phyloP scores from a whole-genome alignment of 2,888 invertebrate genomes.

The Drosophila neoperkinsi region DNA sequence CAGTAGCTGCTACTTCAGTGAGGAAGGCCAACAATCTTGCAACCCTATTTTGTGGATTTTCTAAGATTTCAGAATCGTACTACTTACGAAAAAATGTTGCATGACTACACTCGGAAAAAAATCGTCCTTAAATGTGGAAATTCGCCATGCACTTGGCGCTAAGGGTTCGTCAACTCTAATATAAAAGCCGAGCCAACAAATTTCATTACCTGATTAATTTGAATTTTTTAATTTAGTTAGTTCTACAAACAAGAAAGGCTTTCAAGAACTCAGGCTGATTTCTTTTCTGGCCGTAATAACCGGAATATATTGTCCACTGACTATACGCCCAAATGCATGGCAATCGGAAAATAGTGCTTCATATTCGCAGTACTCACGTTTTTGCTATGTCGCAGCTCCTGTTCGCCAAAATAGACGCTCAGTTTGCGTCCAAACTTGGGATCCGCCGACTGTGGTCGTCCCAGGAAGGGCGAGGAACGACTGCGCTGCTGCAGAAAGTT shows the following conservation, averaged over 20 bases:
- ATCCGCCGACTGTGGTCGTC: conserved; percentile 84
- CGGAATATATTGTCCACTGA: no score
- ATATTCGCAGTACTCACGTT: conserved; percentile 43
- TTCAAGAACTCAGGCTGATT: no score
- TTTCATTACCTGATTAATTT: no score
- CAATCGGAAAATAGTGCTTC: neutral
- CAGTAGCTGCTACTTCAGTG: neutral
- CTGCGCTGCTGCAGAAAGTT: conserved; percentile 80
- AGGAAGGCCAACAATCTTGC: neutral
- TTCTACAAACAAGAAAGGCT: no score
- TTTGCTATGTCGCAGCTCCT: conserved; percentile 58
- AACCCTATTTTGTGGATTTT: neutral
- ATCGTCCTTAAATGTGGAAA: neutral
- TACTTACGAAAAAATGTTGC: neutral
- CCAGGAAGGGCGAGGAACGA: conserved; percentile 78
- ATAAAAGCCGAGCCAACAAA: no score
- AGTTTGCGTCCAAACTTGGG: conserved; percentile 76
- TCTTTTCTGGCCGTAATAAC: no score
- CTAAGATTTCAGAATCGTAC: neutral
- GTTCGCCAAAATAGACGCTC: conserved; percentile 67
- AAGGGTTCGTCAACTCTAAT: no score
- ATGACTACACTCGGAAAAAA: neutral
- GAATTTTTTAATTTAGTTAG: no score
- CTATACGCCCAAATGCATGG: no score
- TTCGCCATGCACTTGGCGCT: neutral